Evolutionary conservation across 2,113 vertebrate species (phyloP).

Genomic region (Calidris pugnax): DNA sequence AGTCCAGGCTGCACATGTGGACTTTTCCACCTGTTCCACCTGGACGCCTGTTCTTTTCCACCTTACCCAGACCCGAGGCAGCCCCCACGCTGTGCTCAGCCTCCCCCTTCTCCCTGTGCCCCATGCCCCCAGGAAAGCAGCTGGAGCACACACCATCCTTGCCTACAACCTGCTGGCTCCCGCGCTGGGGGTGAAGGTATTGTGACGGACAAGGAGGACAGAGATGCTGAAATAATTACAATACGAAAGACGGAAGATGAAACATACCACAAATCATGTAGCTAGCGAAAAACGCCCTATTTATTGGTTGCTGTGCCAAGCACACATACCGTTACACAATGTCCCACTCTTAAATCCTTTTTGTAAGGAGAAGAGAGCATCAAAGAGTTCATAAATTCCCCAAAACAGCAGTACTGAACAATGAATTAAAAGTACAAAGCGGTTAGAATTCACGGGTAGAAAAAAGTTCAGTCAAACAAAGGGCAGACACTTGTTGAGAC

Average conservation of each 20-base stretch:
- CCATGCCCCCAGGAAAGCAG: neutral
- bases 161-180: neutral
- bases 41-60: neutral
- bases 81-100: neutral
- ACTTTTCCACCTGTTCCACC: too few species aligned
- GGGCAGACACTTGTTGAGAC: neutral
- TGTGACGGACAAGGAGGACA: neutral
- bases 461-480: conserved; percentile 6
- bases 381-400: conserved; percentile 21
- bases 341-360: neutral
- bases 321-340: neutral
- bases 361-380: neutral
- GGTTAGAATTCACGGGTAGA: neutral
- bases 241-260: neutral
- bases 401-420: neutral
- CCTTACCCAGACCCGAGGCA: neutral
- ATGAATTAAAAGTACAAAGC: conserved; percentile 33
- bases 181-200: neutral
- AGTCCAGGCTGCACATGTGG: neutral
- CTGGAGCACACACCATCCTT: neutral
- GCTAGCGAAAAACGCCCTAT: neutral
- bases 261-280: neutral
- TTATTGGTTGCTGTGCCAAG: neutral
- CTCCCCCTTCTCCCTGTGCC: neutral
- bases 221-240: neutral